phyloP scores from a whole-genome alignment of 2,113 vertebrate species.

The Danio rerio region DNA sequence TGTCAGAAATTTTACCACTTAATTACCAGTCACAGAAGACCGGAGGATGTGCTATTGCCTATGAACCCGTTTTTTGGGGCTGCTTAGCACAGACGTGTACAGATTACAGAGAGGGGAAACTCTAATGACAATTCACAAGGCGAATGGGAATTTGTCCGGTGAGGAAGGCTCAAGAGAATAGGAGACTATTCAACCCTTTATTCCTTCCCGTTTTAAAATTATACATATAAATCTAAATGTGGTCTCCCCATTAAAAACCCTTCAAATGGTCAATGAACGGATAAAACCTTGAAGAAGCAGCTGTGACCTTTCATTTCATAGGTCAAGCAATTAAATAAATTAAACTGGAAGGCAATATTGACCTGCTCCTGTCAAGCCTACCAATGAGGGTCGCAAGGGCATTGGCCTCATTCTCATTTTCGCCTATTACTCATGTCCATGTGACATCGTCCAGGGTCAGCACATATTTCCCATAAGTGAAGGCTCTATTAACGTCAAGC shows the following conservation, averaged over 20 bases:
- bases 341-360: slow-evolving; percentile 50
- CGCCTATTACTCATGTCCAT: slow-evolving; percentile 21
- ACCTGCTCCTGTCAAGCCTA: slow-evolving; percentile 37
- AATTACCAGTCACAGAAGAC: slow-evolving; percentile 57
- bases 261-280: slow-evolving; percentile 14
- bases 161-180: slow-evolving; percentile 4
- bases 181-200: slow-evolving; percentile 1
- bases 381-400: slow-evolving; percentile 21
- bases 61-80: slow-evolving; percentile 42
- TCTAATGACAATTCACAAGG: slow-evolving; percentile 52
- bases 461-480: slow-evolving; percentile 37
- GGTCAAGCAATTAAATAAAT: slow-evolving; percentile 55
- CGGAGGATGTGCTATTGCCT: slow-evolving; percentile 39
- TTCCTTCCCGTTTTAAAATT: slow-evolving; percentile 18
- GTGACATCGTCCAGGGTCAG: neutral
- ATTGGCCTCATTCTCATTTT: slow-evolving; percentile 14
- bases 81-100: slow-evolving; percentile 54
- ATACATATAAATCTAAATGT: slow-evolving; percentile 24
- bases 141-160: slow-evolving; percentile 36
- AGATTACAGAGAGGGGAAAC: slow-evolving; percentile 44
- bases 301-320: slow-evolving; percentile 57
- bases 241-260: neutral
- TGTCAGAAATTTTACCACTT: slow-evolving; percentile 59
- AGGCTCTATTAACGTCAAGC: slow-evolving; percentile 1
- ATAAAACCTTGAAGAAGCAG: slow-evolving; percentile 16